Conservation (phyloP, 2,888 invertebrate genomes). For the Brenthis ino region DNA sequence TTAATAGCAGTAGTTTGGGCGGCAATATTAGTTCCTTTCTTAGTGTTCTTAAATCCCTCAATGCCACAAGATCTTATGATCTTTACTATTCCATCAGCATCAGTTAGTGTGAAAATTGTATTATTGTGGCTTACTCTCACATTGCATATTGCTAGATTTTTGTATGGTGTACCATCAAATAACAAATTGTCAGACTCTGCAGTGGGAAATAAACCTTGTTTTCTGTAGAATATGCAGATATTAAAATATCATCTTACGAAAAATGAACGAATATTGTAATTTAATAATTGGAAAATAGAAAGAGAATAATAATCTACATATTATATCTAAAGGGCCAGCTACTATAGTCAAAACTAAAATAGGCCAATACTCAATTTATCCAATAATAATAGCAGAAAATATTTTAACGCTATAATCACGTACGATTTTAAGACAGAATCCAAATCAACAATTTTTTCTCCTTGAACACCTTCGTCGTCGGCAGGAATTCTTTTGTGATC, state of each 20-base stretch:
- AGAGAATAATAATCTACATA: too few relatives aligned
- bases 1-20: conserved; percentile 96
- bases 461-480: conserved; percentile 89
- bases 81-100: conserved; percentile 85
- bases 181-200: conserved; percentile 86
- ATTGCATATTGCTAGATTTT: conserved; percentile 91
- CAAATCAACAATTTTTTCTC: conserved; percentile 87
- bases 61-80: conserved; percentile 90
- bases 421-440: conserved; percentile 85
- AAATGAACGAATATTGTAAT: too few relatives aligned
- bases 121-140: conserved; percentile 93
- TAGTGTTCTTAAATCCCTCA: conserved; percentile 97
- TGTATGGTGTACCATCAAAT: conserved; percentile 89
- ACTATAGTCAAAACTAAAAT: too few relatives aligned
- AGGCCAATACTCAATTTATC: too few relatives aligned
- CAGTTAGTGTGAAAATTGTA: conserved; percentile 90
- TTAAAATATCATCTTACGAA: neutral
- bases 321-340: too few relatives aligned
- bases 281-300: neutral
- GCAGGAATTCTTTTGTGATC: conserved; percentile 73
- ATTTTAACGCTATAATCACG: conserved; percentile 43
- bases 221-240: conserved; percentile 73
- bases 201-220: conserved; percentile 88
- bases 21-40: conserved; percentile 97
- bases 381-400: neutral